These are phyloP conservation scores for Datnioides undecimradiatus DNA, from an alignment of 2,113 vertebrate species.

Conservation along the genomic window DNA sequence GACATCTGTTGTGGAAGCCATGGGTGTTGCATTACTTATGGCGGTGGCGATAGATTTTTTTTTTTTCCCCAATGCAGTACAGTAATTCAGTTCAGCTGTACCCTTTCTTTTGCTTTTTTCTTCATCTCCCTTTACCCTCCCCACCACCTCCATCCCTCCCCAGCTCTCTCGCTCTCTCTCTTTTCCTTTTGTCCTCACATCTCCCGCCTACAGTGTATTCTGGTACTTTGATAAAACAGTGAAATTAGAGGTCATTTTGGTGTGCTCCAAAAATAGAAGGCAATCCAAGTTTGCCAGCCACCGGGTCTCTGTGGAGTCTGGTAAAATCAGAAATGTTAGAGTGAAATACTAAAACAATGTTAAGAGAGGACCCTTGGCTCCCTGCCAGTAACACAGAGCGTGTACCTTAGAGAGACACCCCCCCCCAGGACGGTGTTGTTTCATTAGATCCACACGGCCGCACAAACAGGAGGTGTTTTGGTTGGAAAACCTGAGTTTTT, in stretches of 20 bases:
- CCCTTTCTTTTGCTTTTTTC: background rate
- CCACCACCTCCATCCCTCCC: background rate
- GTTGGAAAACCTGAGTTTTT: slow-evolving; percentile 11
- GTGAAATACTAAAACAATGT: slow-evolving; percentile 64
- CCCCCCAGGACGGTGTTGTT: slow-evolving; percentile 36
- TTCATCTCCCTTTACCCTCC: slow-evolving; percentile 22
- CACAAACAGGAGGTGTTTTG: slow-evolving; percentile 30
- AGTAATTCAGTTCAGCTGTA: slow-evolving; percentile 34
- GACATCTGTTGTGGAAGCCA: slow-evolving; percentile 66
- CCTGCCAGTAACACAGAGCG: slow-evolving; percentile 25
- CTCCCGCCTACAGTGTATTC: slow-evolving; percentile 29
- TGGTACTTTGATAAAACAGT: slow-evolving; percentile 63
- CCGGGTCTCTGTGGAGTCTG: slow-evolving; percentile 71
- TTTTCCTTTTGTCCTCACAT: slow-evolving; percentile 6
- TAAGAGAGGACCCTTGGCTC: slow-evolving; percentile 24
- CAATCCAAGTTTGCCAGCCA: slow-evolving; percentile 71
- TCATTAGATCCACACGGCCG: slow-evolving; percentile 48
- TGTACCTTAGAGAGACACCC: slow-evolving; percentile 12
- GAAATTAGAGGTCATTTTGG: slow-evolving; percentile 79
- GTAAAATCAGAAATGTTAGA: slow-evolving; percentile 60
- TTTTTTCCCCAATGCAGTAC: slow-evolving; percentile 18
- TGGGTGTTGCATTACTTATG: slow-evolving; percentile 53
- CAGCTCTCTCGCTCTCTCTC: background rate
- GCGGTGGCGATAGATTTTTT: slow-evolving; percentile 13
- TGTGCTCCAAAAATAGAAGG: slow-evolving; percentile 75